These are phyloP conservation scores for Aethes cnicana DNA, from an alignment of 2,888 invertebrate genomes.

Conservation along the genomic window DNA sequence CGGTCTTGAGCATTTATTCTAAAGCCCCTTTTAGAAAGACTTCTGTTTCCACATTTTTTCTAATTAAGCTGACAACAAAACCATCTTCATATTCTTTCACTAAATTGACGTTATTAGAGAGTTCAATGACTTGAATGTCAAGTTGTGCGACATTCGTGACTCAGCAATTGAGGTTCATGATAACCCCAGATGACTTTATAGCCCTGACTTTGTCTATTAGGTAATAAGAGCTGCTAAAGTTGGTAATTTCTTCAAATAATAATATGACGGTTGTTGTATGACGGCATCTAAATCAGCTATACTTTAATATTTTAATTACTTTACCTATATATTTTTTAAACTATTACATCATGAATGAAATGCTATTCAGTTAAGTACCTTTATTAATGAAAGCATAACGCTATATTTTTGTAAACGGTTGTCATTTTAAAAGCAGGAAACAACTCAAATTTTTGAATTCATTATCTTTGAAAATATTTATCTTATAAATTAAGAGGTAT, in stretches of 20 bases:
- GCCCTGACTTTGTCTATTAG: constrained; percentile 15
- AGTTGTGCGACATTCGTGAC: constrained; percentile 12
- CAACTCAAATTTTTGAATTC: no score
- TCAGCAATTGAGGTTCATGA: constrained; percentile 15
- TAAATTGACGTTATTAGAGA: constrained; percentile 12
- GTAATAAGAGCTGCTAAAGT: constrained; percentile 11
- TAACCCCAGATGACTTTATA: constrained; percentile 17
- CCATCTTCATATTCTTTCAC: constrained; percentile 1
- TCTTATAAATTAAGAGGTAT: no score
- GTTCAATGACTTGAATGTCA: constrained; percentile 19
- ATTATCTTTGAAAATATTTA: no score
- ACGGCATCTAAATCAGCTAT: no score
- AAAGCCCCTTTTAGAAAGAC: not conserved
- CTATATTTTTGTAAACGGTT: no score
- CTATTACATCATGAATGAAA: no score
- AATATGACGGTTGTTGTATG: no score
- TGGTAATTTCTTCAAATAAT: not conserved
- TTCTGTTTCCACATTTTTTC: not conserved
- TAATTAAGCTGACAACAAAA: constrained; percentile 1
- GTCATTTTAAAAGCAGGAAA: no score
- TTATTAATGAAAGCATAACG: no score
- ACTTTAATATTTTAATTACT: no score
- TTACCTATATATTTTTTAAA: no score
- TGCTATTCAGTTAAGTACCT: no score
- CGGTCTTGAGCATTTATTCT: not conserved